Evolutionary conservation across 1,140 invertebrate species (phyloP).

Genomic region (Choristoneura fumiferana): DNA sequence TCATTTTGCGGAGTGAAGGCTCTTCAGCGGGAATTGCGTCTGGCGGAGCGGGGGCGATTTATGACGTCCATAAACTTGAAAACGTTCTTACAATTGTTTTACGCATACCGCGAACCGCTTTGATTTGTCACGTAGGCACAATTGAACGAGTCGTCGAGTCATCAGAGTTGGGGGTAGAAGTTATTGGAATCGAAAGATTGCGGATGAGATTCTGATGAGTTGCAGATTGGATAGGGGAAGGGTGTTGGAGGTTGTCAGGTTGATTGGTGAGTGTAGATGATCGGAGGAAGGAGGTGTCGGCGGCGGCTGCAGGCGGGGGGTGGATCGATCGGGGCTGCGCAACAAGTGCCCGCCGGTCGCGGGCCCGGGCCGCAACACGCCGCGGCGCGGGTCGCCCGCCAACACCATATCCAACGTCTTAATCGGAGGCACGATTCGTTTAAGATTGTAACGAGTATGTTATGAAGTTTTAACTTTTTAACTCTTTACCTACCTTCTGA

Average conservation of each 20-base stretch:
- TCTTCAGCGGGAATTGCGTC: constrained; percentile 3
- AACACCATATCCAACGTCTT: constrained; percentile 20
- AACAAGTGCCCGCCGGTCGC: constrained; percentile 49
- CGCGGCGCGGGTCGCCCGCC: constrained; percentile 18
- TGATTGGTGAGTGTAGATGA: constrained; percentile 38
- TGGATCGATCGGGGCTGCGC: constrained; percentile 63
- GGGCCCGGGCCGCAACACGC: constrained; percentile 4
- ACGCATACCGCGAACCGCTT: neutral
- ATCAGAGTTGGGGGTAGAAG: neutral
- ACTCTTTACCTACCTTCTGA: no score
- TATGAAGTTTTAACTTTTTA: no score
- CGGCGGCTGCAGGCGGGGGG: constrained; percentile 36
- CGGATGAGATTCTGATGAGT: constrained; percentile 10
- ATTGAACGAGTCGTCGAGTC: neutral
- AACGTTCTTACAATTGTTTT: neutral
- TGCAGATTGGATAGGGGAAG: constrained; percentile 14
- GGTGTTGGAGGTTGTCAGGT: constrained; percentile 25
- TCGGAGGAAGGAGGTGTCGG: constrained; percentile 34
- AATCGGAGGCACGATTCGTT: constrained; percentile 4
- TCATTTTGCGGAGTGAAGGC: constrained; percentile 8
- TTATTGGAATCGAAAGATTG: constrained; percentile 16
- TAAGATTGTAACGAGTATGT: no score
- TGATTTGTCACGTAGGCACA: neutral
- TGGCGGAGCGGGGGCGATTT: neutral
- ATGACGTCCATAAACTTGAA: neutral